Evolutionary conservation across 2,113 vertebrate species (phyloP), one percentile per base, ranked within the genome.

Genomic region (Tupaia chinensis): DNA sequence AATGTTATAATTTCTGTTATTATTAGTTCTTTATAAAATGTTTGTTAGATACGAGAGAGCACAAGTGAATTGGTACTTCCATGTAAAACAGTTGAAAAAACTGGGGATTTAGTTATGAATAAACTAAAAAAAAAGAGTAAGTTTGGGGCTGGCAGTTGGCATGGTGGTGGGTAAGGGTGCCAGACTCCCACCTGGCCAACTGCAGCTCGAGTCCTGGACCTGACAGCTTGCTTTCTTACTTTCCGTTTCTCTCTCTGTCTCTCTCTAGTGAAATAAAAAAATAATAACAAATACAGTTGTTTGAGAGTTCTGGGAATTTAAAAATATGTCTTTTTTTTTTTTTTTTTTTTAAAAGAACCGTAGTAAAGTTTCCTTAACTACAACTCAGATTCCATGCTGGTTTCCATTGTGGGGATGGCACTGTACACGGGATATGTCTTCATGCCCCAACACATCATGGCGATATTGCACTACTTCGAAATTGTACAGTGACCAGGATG

Each of bases 381-480:
- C 20, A 4, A 3, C 76, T 97, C 98, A 99, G 99, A 99, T 98
- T 99, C 99, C 13, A 99, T 99, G 98, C 98, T 99, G 86, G 96
- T 99, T 78, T 99, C 99, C 0, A 97, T 99, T 54, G 98, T 99
- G 70, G 99, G 99, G 89, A 99, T 99, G 99, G 99, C 99, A 0
- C 97, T 99, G 25, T 99, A 99, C 98, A 99, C 99, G 0, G 99
- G 99, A 27, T 99, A 99, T 7, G 99, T 99, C 96, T 99, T 99
- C 98, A 99, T 99, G 99, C 99, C 99, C 61, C 99, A 99, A 98
- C 99, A 99, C 98, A 99, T 99, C 98, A 99, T 99, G 99, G 99
- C 99, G 0, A 99, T 99, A 97, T 96, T 99, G 96, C 99, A 99
- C 98, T 99, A 99, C 98, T 99, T 99, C 66, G 99, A 99, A 97